phyloP scores from a whole-genome alignment of 2,888 invertebrate genomes.

The Cataglyphis altisquamis region DNA sequence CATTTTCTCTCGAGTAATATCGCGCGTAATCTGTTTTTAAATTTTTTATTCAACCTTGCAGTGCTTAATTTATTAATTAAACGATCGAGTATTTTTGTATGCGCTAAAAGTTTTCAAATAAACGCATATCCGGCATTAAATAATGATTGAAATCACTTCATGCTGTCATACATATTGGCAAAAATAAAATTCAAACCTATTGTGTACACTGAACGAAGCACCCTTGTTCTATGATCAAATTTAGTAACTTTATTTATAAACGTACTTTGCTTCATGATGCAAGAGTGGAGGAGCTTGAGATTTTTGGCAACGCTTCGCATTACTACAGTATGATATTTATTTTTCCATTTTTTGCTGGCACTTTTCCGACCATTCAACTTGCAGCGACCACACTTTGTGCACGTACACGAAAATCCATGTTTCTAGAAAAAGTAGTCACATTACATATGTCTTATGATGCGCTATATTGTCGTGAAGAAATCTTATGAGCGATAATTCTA shows the following conservation, averaged over 20 bases:
- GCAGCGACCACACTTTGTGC: slow-evolving; percentile 44
- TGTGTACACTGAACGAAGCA: background rate
- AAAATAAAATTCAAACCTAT: background rate
- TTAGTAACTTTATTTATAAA: slow-evolving; percentile 44
- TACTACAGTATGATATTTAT: slow-evolving; percentile 63
- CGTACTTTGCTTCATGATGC: slow-evolving; percentile 14
- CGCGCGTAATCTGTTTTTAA: slow-evolving; percentile 38
- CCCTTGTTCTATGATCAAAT: slow-evolving; percentile 18
- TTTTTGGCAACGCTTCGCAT: slow-evolving; percentile 68
- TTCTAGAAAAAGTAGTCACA: slow-evolving; percentile 62
- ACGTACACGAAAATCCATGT: slow-evolving; percentile 59
- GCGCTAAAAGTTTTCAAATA: background rate
- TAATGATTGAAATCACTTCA: background rate
- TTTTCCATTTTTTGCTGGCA: slow-evolving; percentile 71
- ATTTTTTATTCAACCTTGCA: slow-evolving; percentile 26
- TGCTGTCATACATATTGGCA: background rate
- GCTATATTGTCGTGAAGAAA: slow-evolving; percentile 23
- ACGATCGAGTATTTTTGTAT: background rate
- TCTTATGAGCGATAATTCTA: background rate
- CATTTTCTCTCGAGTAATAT: slow-evolving; percentile 30
- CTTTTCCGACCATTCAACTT: slow-evolving; percentile 70
- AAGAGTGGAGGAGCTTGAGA: slow-evolving; percentile 64
- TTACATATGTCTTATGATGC: slow-evolving; percentile 63
- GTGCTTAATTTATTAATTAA: slow-evolving; percentile 41
- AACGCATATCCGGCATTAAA: background rate